Conservation (phyloP, 2,797 vertebrate species). For the Hyperoplus lanceolatus region DNA sequence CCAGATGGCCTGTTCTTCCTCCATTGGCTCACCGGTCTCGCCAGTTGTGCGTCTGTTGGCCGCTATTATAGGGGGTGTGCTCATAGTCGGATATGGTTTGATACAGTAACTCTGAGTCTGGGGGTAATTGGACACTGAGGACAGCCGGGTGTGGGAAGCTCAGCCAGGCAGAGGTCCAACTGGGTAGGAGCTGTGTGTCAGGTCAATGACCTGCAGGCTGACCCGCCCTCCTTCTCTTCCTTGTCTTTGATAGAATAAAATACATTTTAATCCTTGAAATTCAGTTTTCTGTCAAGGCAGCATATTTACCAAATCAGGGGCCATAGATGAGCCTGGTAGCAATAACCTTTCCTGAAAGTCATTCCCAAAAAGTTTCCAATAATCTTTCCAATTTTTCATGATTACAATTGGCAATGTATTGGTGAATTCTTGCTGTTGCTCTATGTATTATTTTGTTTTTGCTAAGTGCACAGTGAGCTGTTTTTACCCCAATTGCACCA, state of each 20-base stretch:
- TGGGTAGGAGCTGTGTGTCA: constrained; percentile 11
- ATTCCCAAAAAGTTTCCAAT: neutral
- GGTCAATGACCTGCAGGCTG: neutral
- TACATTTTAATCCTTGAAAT: neutral
- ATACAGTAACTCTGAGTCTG: constrained; percentile 12
- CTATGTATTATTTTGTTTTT: neutral
- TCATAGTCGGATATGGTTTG: constrained; percentile 22
- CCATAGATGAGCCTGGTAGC: neutral
- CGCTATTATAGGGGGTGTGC: neutral
- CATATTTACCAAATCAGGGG: neutral
- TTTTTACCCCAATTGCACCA: too few relatives aligned
- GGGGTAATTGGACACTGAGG: constrained; percentile 10
- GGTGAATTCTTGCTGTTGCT: neutral
- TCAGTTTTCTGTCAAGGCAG: neutral
- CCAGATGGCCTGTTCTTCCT: constrained; percentile 30
- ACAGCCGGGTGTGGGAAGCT: constrained; percentile 17
- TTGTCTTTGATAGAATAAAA: neutral
- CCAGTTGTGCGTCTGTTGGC: constrained; percentile 53
- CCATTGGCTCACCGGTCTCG: constrained; percentile 56
- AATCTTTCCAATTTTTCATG: neutral
- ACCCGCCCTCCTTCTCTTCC: neutral
- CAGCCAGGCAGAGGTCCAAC: constrained; percentile 26
- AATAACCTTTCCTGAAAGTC: neutral
- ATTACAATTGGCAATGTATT: neutral
- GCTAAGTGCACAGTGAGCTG: too few relatives aligned